Conservation (phyloP, 1,140 invertebrate species). For the Agrypnia vestita region DNA sequence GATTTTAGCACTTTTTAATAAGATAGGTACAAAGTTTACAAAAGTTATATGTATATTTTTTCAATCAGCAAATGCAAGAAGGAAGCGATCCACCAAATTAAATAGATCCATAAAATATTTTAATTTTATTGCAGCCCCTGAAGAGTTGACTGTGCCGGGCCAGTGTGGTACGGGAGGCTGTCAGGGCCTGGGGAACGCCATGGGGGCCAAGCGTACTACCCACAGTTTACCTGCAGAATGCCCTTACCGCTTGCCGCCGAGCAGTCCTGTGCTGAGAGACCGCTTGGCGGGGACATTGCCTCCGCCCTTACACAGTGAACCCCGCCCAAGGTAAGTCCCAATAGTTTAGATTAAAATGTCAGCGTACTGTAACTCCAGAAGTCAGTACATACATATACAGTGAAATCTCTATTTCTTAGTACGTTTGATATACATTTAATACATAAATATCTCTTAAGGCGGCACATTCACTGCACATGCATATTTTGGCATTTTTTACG, state of each 20-base stretch:
- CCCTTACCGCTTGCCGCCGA: constrained; percentile 78
- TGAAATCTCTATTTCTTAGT: too few species aligned
- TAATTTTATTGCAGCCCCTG: constrained; percentile 69
- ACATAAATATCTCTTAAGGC: too few species aligned
- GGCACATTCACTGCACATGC: too few species aligned
- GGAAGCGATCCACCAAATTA: too few species aligned
- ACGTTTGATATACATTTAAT: too few species aligned
- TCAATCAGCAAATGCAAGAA: too few species aligned
- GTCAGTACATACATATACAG: too few species aligned
- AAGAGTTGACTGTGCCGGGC: constrained; percentile 75
- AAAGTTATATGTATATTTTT: constrained; percentile 30
- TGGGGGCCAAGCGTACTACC: constrained; percentile 82
- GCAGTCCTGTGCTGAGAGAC: constrained; percentile 67
- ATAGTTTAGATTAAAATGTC: neutral
- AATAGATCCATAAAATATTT: too few species aligned
- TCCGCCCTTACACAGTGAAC: constrained; percentile 59
- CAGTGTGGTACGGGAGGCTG: constrained; percentile 86
- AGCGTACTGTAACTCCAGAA: too few species aligned
- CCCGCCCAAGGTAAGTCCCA: constrained; percentile 62
- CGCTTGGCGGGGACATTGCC: constrained; percentile 66
- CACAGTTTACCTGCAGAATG: constrained; percentile 87
- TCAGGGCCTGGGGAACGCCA: constrained; percentile 84
- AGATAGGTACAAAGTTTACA: too few species aligned
- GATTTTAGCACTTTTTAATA: too few species aligned
- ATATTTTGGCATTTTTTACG: too few species aligned